phyloP scores from a whole-genome alignment of 2,888 invertebrate species.

The Drosophila colorata region DNA sequence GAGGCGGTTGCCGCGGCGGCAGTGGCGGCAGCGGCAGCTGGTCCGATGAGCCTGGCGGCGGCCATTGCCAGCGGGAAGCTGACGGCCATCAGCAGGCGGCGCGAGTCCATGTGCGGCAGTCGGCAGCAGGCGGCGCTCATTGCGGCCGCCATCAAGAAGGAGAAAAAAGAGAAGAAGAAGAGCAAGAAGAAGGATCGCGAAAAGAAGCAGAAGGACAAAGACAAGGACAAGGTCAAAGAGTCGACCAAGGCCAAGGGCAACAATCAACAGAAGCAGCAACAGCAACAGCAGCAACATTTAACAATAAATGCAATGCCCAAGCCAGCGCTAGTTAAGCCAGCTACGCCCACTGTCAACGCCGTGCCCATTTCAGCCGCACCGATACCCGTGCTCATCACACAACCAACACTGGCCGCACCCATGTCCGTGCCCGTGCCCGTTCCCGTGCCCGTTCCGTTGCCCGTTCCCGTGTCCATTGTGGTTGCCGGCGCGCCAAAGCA shows the following conservation, averaged over 20 bases:
- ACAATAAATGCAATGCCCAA: conserved; percentile 18
- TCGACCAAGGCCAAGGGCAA: conserved; percentile 45
- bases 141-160: conserved; percentile 65
- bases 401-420: neutral
- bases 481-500: conserved; percentile 34
- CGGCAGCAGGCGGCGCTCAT: conserved; percentile 66
- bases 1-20: conserved; percentile 16
- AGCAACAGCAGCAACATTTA: neutral
- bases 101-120: conserved; percentile 73
- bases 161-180: conserved; percentile 70
- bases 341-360: conserved; percentile 15
- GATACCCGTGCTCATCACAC: conserved; percentile 32
- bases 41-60: conserved; percentile 58
- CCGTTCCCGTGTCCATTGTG: conserved; percentile 6
- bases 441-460: conserved; percentile 8
- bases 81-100: conserved; percentile 63
- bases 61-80: conserved; percentile 69
- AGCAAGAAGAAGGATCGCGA: conserved; percentile 65
- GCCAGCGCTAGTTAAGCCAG: conserved; percentile 11
- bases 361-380: conserved; percentile 50
- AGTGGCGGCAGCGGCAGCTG: conserved; percentile 29
- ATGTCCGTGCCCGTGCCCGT: conserved; percentile 10
- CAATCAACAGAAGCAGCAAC: conserved; percentile 37
- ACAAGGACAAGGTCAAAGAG: conserved; percentile 5
- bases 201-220: conserved; percentile 54